Base-by-base conservation (phyloP, 2,113 vertebrate genomes). In the Eclectus roratus region DNA sequence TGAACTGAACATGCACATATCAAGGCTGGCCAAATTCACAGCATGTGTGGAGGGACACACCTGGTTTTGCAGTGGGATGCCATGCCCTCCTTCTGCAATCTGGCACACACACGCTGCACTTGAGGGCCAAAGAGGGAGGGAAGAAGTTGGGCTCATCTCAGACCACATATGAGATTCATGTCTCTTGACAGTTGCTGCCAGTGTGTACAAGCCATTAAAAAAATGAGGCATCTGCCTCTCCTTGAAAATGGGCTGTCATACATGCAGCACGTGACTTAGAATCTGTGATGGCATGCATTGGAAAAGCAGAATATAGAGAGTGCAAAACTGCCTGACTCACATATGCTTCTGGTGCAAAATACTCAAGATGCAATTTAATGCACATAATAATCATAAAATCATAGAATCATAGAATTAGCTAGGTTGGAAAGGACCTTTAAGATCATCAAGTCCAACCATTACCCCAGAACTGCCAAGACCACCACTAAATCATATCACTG, bases 41-140 rank as follows among this genome's bases (percentile, higher is more conserved):
- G 31, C 6, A 28, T 0, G 0, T 11, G 11, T 1, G 5, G 9
- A 76, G 10, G 16, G 47, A 47, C 29, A 19, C 56, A 27, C 33
- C 1, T 44, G 43, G 81, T 56, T 76, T 29, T 72, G 31, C n/a
- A 52, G 28, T 5, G 56, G 66, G 44, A 50, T 17, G 69, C 43
- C 19, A 3, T 50, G 65, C 19, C 31, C 29, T 74, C 55, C 77
- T 74, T 68, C 6, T 5, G 31, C 44, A 63, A 11, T 18, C 60
- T 63, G 47, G 41, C 3, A 7, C 14, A 4, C 7, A 25, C 8
- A 17, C 4, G 33, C 52, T 65, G 68, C n/a, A 43, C 35, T 7
- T 39, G 14, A 88, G 24, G 29, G 52, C 20, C 58, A 58, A 24
- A 33, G 18, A 81, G 17, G 35, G 20, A 91, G 21, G 50, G 31